Evolutionary conservation across 2,888 invertebrate genomes (phyloP).

Genomic region (Melieria picta): DNA sequence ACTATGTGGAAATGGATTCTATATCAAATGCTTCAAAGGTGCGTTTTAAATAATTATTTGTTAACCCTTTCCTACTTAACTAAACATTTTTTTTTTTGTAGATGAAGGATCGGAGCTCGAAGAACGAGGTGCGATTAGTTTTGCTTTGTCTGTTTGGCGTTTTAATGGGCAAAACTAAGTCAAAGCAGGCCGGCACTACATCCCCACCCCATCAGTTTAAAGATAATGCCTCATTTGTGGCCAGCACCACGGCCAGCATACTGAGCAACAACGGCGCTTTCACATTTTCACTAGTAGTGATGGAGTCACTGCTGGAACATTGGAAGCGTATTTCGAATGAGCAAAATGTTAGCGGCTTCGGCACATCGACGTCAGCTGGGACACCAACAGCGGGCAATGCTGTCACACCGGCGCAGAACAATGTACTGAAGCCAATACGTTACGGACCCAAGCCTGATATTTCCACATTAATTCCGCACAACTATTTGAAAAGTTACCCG

Average conservation of each 20-base stretch:
- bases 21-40: slow-evolving; percentile 66
- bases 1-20: slow-evolving; percentile 76
- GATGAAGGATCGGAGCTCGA: slow-evolving; percentile 72
- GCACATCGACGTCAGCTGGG: slow-evolving; percentile 31
- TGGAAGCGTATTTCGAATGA: slow-evolving; percentile 73
- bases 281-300: slow-evolving; percentile 76
- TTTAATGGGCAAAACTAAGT: slow-evolving; percentile 66
- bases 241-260: slow-evolving; percentile 76
- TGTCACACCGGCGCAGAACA: slow-evolving; percentile 55
- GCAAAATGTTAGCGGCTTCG: slow-evolving; percentile 42
- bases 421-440: slow-evolving; percentile 82
- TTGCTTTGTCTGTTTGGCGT: slow-evolving; percentile 86
- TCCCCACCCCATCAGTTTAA: slow-evolving; percentile 68
- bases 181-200: slow-evolving; percentile 64
- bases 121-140: slow-evolving; percentile 87
- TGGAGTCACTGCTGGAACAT: slow-evolving; percentile 78
- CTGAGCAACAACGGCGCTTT: slow-evolving; percentile 77
- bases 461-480: slow-evolving; percentile 93
- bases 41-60: slow-evolving; percentile 20
- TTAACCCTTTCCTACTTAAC: neutral
- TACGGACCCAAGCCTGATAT: slow-evolving; percentile 89
- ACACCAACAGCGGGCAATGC: slow-evolving; percentile 40
- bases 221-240: slow-evolving; percentile 71
- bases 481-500: slow-evolving; percentile 90
- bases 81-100: slow-evolving; percentile 36